Percentiles rank a stretch among this genome's conserved stretches.
These are phyloP conservation scores for Bombus superbus DNA, from an alignment of 1,140 invertebrate species.

Conservation along the genomic window DNA sequence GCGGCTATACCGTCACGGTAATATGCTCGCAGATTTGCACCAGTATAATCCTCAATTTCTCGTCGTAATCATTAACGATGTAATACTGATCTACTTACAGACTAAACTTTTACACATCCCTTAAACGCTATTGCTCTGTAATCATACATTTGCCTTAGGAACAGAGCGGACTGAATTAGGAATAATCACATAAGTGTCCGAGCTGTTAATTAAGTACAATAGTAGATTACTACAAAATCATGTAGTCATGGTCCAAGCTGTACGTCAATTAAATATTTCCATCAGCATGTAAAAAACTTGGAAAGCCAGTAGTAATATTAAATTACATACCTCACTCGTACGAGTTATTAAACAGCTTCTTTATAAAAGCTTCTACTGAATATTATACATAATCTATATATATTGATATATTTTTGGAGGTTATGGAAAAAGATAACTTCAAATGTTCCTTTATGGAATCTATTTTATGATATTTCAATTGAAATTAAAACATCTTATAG, in stretches of 20 bases:
- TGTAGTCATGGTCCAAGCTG: conserved; percentile 33
- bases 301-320: conserved; percentile 15
- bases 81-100: conserved; percentile 63
- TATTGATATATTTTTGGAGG: background rate
- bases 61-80: conserved; percentile 43
- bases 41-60: conserved; percentile 53
- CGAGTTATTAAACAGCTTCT: conserved; percentile 24
- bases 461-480: background rate
- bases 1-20: conserved; percentile 71
- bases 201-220: conserved; percentile 43
- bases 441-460: background rate
- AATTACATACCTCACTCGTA: conserved; percentile 47
- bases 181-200: conserved; percentile 54
- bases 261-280: conserved; percentile 38
- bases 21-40: conserved; percentile 67
- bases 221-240: conserved; percentile 32
- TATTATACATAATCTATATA: background rate
- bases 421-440: background rate
- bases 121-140: conserved; percentile 66
- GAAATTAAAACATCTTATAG: background rate
- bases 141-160: conserved; percentile 53
- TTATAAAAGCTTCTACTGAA: background rate
- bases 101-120: conserved; percentile 65
- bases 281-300: conserved; percentile 34
- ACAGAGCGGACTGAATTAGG: conserved; percentile 55